Conservation (phyloP, 2,113 vertebrate genomes). For the Serilophus lunatus region DNA sequence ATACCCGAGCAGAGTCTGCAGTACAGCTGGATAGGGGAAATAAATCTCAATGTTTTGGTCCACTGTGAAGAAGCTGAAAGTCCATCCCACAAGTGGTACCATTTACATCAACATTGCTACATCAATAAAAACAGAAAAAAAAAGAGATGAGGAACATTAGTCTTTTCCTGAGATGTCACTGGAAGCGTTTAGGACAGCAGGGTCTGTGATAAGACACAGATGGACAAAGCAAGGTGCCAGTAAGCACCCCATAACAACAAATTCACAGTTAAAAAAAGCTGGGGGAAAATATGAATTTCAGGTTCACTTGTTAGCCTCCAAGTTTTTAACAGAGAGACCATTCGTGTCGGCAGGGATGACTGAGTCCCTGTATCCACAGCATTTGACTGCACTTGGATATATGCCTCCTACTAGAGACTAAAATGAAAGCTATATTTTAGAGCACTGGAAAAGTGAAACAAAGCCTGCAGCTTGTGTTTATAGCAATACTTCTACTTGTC, state of each 20-base stretch:
- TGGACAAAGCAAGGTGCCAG: neutral
- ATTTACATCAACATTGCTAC: neutral
- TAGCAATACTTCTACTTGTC: constrained; percentile 17
- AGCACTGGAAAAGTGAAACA: constrained; percentile 9
- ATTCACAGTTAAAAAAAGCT: neutral
- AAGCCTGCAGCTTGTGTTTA: constrained; percentile 26
- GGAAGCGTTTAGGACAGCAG: neutral
- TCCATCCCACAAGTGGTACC: neutral
- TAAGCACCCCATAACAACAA: neutral
- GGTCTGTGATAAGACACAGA: neutral
- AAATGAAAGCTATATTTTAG: constrained; percentile 53
- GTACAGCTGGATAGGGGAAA: neutral
- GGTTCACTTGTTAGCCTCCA: neutral
- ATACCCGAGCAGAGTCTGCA: neutral
- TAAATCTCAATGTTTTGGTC: neutral
- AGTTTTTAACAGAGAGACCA: neutral
- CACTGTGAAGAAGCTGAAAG: neutral
- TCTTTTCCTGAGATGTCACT: neutral
- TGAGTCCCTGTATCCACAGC: constrained; percentile 9
- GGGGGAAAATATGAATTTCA: neutral
- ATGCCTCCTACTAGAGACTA: constrained; percentile 30
- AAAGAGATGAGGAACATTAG: neutral
- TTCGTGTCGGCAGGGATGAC: neutral
- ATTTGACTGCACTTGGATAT: constrained; percentile 26
- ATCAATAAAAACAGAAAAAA: neutral